Base-by-base conservation (phyloP, 2,888 invertebrate genomes). In the Mythimna vitellina region DNA sequence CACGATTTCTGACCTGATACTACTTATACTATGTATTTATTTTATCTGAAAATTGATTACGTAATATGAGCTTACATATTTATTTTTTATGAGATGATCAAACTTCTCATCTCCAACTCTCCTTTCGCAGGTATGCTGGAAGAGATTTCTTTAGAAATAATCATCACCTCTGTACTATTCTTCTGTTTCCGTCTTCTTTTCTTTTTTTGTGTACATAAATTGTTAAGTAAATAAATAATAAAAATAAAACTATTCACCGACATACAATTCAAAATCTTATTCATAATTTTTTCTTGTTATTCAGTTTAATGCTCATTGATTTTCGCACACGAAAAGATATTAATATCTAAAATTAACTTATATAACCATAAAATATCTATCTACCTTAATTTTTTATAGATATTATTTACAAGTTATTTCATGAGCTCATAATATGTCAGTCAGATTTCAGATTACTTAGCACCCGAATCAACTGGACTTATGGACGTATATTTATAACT, bases 391-490 rank as follows among this genome's bases (percentile, higher is more conserved):
- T 10, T 17, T 49, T 29, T 25, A 29, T 38, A 46, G 17, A 5
- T 46, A n/a, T 22, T 46, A n/a, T 22, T n/a, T 49, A 66, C 29
- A 62, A 56, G 22, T 29, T 29, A 17, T 54, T 56, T 20, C 29
- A 0, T 61, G 70, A 60, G 66, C 74, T 65, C 79, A 77, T 83
- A 82, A 73, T 65, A 68, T 53, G 25, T 35, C 20, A 60, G 9
- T 78, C 69, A 72, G 32, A 74, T 69, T 73, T 74, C 51, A 70
- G 62, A 72, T 75, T 60, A 65, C 29, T 73, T 72, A 76, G 85
- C 77, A 82, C 82, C 73, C 61, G 46, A 76, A 70, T 75, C 73
- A 72, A 82, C 60, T 83, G 86, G 86, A 86, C 83, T 78, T 78
- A 63, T 76, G 80, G 85, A 86, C 85, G 79, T 81, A 69, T 73